Percentiles rank a stretch among this genome's conserved stretches.
These are phyloP conservation scores for Noctua janthe DNA, from an alignment of 2,888 invertebrate species.

Conservation along the genomic window DNA sequence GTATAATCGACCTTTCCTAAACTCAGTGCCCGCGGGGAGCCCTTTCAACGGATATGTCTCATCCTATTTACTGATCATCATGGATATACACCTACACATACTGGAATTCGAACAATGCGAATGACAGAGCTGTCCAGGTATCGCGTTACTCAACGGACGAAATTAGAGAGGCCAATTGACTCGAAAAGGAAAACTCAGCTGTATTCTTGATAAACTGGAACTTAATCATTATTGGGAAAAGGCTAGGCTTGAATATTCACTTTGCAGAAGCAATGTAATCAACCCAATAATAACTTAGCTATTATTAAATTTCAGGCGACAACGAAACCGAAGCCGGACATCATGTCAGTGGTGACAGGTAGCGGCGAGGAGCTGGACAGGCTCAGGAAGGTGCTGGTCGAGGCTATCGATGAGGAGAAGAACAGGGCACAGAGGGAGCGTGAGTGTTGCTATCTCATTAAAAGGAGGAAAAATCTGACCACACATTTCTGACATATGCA, in stretches of 20 bases:
- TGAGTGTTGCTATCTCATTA: slow-evolving; percentile 66
- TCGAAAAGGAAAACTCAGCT: too few species aligned
- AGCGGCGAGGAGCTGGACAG: slow-evolving; percentile 83
- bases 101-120: background rate
- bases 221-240: background rate
- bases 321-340: slow-evolving; percentile 64
- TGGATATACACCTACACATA: background rate
- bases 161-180: background rate
- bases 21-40: background rate
- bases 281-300: background rate
- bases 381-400: slow-evolving; percentile 81
- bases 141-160: background rate
- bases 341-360: slow-evolving; percentile 77
- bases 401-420: slow-evolving; percentile 87
- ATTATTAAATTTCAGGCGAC: slow-evolving; percentile 57
- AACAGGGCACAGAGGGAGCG: slow-evolving; percentile 78
- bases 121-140: background rate
- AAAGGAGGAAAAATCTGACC: background rate
- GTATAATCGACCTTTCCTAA: background rate
- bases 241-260: too few species aligned
- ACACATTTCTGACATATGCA: background rate
- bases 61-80: background rate
- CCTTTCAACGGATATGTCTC: background rate
- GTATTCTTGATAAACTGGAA: background rate
- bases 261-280: background rate